Evolutionary conservation across 2,113 vertebrate species (phyloP).

Genomic region (Hucho hucho): DNA sequence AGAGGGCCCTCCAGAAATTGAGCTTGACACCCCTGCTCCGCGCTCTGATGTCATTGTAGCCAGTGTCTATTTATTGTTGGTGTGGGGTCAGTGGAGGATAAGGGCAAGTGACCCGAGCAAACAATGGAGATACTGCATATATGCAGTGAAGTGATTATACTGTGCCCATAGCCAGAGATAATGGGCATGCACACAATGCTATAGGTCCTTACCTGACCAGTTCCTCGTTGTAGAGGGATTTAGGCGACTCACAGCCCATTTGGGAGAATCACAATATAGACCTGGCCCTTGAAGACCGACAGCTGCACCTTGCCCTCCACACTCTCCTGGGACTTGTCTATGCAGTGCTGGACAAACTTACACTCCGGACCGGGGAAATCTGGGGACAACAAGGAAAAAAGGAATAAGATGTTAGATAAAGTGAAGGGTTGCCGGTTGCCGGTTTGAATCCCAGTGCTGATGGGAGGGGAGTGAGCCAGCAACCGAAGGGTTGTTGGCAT

Average conservation of each 20-base stretch:
- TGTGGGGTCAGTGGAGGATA: constrained; percentile 36
- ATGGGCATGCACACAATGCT: too few relatives aligned
- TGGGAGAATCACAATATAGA: constrained; percentile 88
- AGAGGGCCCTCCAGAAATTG: constrained; percentile 54
- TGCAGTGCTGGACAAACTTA: constrained; percentile 86
- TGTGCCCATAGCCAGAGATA: constrained; percentile 14
- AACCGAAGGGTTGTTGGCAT: too few relatives aligned
- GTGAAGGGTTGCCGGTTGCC: too few relatives aligned
- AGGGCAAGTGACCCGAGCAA: constrained; percentile 22
- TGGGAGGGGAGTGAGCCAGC: too few relatives aligned
- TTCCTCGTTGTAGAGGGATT: constrained; percentile 91
- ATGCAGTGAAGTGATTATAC: constrained; percentile 29
- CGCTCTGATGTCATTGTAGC: constrained; percentile 65
- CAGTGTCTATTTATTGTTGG: constrained; percentile 50
- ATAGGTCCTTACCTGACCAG: constrained; percentile 86
- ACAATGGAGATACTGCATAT: constrained; percentile 29
- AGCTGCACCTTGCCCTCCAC: constrained; percentile 88
- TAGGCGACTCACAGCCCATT: constrained; percentile 85
- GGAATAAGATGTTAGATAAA: too few relatives aligned
- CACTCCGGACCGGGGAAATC: constrained; percentile 97
- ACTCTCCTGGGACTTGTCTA: constrained; percentile 84
- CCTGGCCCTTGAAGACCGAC: constrained; percentile 91
- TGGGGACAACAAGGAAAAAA: constrained; percentile 40
- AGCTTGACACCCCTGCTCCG: constrained; percentile 37
- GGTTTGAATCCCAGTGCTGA: too few relatives aligned